Percentiles rank a stretch among this genome's conserved stretches.
Evolutionary conservation across 2,888 invertebrate genomes (phyloP).

Genomic region (Monopis laevigella): DNA sequence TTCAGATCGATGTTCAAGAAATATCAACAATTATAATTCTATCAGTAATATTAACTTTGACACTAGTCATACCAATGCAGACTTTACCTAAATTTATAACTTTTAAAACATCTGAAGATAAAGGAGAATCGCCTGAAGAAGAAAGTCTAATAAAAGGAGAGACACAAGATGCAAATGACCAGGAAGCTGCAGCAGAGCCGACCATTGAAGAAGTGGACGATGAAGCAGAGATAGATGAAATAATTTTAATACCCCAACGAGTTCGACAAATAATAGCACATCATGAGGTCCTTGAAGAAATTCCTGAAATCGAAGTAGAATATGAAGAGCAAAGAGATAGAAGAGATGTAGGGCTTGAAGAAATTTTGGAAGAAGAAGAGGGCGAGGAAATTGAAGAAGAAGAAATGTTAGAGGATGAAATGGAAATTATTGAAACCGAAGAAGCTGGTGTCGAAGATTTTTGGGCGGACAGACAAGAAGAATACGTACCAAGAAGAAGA

Average conservation of each 20-base stretch:
- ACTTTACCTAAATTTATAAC: slow-evolving; percentile 40
- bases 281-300: slow-evolving; percentile 54
- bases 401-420: slow-evolving; percentile 25
- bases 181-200: slow-evolving; percentile 18
- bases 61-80: slow-evolving; percentile 75
- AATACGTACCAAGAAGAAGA: slow-evolving; percentile 27
- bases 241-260: slow-evolving; percentile 22
- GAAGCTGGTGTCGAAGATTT: slow-evolving; percentile 45
- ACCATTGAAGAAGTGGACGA: slow-evolving; percentile 15
- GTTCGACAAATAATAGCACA: slow-evolving; percentile 44
- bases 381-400: slow-evolving; percentile 35
- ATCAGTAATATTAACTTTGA: slow-evolving; percentile 65
- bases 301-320: slow-evolving; percentile 51
- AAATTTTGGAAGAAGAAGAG: slow-evolving; percentile 56
- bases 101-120: slow-evolving; percentile 24
- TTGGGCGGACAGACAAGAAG: slow-evolving; percentile 38
- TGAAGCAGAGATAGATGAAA: slow-evolving; percentile 26
- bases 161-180: slow-evolving; percentile 11
- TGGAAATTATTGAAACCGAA: slow-evolving; percentile 20
- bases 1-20: slow-evolving; percentile 68
- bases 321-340: slow-evolving; percentile 48
- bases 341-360: slow-evolving; percentile 38
- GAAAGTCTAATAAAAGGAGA: background rate
- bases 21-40: slow-evolving; percentile 55
- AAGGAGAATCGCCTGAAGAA: slow-evolving; percentile 16